Evolutionary conservation across 2,888 invertebrate species (phyloP).

Genomic region (Timema podura): DNA sequence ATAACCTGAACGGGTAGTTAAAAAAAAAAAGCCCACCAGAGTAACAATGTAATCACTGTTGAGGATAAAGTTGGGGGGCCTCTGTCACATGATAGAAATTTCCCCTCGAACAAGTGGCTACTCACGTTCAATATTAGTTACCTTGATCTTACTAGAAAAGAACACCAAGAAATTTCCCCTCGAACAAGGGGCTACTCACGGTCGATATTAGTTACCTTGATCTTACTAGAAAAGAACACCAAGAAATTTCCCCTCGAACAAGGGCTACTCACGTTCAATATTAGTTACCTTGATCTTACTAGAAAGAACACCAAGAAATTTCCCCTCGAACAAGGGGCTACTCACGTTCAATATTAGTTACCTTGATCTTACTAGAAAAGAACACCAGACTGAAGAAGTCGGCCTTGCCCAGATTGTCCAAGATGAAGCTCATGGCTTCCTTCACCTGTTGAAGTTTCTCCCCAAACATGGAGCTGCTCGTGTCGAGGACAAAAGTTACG

Average conservation of each 20-base stretch:
- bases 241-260: no score
- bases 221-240: no score
- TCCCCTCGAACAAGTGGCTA: slow-evolving; percentile 47
- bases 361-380: slow-evolving; percentile 36
- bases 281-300: no score
- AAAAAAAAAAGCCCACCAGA: no score
- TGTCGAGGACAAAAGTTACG: slow-evolving; percentile 50
- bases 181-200: no score
- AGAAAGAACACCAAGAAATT: slow-evolving; percentile 44
- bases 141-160: slow-evolving; percentile 36
- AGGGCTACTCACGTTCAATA: no score
- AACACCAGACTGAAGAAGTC: slow-evolving; percentile 46
- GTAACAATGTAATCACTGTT: no score
- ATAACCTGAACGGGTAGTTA: no score
- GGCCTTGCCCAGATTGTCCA: slow-evolving; percentile 41
- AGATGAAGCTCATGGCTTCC: slow-evolving; percentile 44
- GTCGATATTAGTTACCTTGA: no score
- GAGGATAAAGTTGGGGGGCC: no score
- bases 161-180: no score
- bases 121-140: slow-evolving; percentile 41
- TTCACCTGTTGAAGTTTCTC: slow-evolving; percentile 45
- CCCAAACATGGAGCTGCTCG: slow-evolving; percentile 50
- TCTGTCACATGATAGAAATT: no score
- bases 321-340: slow-evolving; percentile 49
- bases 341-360: slow-evolving; percentile 41